Conservation (phyloP, 2,113 vertebrate species). For the Thunnus thynnus region DNA sequence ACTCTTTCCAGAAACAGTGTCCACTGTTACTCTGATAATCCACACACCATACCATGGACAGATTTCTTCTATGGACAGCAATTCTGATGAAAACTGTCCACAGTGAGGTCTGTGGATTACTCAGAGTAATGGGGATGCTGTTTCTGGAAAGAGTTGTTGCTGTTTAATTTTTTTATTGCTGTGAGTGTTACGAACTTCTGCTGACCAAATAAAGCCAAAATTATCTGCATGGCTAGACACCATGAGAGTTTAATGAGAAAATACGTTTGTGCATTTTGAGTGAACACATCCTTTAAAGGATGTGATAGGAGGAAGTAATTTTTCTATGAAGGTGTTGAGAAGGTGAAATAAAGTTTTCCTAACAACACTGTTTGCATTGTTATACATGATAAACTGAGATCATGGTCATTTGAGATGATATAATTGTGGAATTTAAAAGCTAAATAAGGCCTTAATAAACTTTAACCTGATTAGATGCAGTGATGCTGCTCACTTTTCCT, state of each 20-base stretch:
- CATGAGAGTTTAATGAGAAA: neutral
- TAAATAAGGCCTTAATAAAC: slow-evolving; percentile 48
- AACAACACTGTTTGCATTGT: neutral
- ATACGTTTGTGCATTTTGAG: slow-evolving; percentile 7
- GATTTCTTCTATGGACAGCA: slow-evolving; percentile 1
- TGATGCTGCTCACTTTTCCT: neutral
- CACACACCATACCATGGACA: slow-evolving; percentile 3
- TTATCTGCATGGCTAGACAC: neutral
- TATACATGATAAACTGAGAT: neutral
- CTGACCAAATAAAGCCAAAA: neutral
- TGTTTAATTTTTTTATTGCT: neutral
- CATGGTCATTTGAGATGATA: neutral
- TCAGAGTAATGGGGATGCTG: neutral
- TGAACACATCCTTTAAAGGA: neutral
- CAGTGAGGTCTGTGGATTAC: neutral
- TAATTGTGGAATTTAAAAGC: neutral
- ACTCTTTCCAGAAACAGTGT: slow-evolving; percentile 3
- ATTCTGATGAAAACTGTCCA: neutral
- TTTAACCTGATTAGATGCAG: slow-evolving; percentile 17
- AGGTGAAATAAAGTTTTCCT: slow-evolving; percentile 63
- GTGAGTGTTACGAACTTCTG: neutral
- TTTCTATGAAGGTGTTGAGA: slow-evolving; percentile 8
- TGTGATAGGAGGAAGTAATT: neutral
- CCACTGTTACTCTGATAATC: neutral
- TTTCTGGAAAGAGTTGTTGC: neutral